Conservation (phyloP, 2,888 invertebrate species). For the Xylota segnis region DNA sequence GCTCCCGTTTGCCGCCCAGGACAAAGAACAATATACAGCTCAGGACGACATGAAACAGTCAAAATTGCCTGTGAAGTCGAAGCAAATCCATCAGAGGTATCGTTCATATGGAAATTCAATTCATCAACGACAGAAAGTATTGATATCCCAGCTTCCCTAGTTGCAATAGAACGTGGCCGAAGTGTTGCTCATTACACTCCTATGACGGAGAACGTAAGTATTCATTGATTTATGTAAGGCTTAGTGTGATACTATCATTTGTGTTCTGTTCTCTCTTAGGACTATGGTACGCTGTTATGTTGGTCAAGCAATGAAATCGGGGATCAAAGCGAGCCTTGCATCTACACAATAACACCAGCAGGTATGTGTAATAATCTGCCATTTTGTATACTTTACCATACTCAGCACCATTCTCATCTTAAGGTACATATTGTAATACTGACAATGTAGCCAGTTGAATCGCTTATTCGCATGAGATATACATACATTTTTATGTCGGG, state of each 20-base stretch:
- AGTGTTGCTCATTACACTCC: constrained; percentile 90
- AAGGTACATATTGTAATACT: constrained; percentile 26
- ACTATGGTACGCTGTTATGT: constrained; percentile 91
- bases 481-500: background rate
- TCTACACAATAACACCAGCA: constrained; percentile 90
- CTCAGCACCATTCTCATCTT: constrained; percentile 20
- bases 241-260: constrained; percentile 1
- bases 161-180: constrained; percentile 87
- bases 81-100: constrained; percentile 89
- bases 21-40: constrained; percentile 89
- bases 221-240: background rate
- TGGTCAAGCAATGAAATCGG: constrained; percentile 91
- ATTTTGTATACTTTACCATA: constrained; percentile 6
- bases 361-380: constrained; percentile 84
- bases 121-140: constrained; percentile 88
- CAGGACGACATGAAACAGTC: constrained; percentile 89
- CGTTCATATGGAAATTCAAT: constrained; percentile 91
- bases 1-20: constrained; percentile 89
- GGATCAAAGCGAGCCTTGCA: constrained; percentile 89
- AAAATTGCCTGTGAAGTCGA: constrained; percentile 90
- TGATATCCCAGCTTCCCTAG: constrained; percentile 88
- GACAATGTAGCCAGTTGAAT: background rate
- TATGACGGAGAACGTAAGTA: constrained; percentile 87
- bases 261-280: constrained; percentile 81
- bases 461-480: background rate